Evolutionary conservation across 2,113 vertebrate species (phyloP), one percentile per base, ranked within the genome.

Genomic region (Hipposideros armiger): DNA sequence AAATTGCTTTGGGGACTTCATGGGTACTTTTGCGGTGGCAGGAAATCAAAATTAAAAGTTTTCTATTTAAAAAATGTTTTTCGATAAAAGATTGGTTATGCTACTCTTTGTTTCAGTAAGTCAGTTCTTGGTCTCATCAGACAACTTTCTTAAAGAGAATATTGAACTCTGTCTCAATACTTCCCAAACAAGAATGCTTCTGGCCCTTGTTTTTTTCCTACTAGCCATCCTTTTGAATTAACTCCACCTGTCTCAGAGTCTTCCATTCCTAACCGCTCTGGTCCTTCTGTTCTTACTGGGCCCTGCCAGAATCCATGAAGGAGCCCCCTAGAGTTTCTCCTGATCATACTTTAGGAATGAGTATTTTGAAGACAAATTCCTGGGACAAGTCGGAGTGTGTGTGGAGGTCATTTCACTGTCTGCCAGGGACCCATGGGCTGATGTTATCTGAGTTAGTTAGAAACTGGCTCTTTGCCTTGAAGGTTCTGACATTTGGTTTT

Each of bases 401-500:
- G 20, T 5, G n/a, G 42, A 95, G 90, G 84, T 81, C 85, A 93
- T 62, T 42, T 66, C 87, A 69, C 81, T 76, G 19, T 50, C 58
- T 84, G 45, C 42, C 94, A 90, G 22, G 24, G 32, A 45, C 40
- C 58, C 88, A 77, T 28, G 4, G 9, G 42, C 54, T 14, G 30
- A 54, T 42, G 30, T 80, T 96, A 77, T 92, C 62, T 91, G 90
- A 52, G 28, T 91, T 91, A 80, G 87, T 91, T 82, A 95, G 88
- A 90, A 77, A 32, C 54, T 91, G 62, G 67, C 89, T 94, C 45
- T 95, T 94, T 92, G 88, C 85, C 82, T 92, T 24, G 77, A 95
- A 86, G 73, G 22, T 91, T 94, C 50, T 86, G 81, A 81, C 66
- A 73, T 28, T 60, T 40, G 66, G 90, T 73, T 96, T 90, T 88